Evolutionary conservation across 2,888 invertebrate species (phyloP), one percentile per base, ranked within the genome.

Genomic region (Cosmorhoe ocellata): DNA sequence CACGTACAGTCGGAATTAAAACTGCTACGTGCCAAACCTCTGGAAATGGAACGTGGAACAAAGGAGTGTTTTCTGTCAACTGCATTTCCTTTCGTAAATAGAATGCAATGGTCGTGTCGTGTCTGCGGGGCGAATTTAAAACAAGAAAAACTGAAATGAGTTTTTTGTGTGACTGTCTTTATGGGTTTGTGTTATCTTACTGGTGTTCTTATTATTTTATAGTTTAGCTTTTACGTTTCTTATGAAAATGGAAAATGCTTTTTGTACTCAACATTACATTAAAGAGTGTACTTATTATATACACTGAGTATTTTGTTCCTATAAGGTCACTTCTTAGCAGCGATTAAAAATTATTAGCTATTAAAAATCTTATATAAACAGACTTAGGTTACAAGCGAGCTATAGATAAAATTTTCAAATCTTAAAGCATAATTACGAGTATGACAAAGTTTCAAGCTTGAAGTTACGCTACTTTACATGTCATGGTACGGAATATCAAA

Each of bases 51-150:
- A 67, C 59, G 62, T 52, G 76, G 79, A 79, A 86, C 83, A 81
- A 84, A 85, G 83, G 77, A 80, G 74, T 75, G 75, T 77, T 79
- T 77, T 80, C 79, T 84, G 84, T 82, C 84, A 84, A 75, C 79
- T 79, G 76, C 76, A 79, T 76, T 81, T 81, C 81, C 79, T 77
- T 79, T 79, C 76, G 74, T 69, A 81, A 84, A 82, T 84, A 77
- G 82, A 83, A 83, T 75, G 75, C 71, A 74, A 72, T 74, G 73
- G 66, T 66, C 66, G 68, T 65, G 66, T 66, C 66, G 68, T 65
- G 74, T 71, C 74, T 74, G 71, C 63, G 56, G 58, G 69, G 71
- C 60, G 63, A 66, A 69, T 77, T 71, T 70, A 63, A 71, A 76
- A 71, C 68, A 63, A 59, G 61, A 71, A 67, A 61, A 63, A 58